phyloP scores from a whole-genome alignment of 2,888 invertebrate genomes.

The Celastrina argiolus region DNA sequence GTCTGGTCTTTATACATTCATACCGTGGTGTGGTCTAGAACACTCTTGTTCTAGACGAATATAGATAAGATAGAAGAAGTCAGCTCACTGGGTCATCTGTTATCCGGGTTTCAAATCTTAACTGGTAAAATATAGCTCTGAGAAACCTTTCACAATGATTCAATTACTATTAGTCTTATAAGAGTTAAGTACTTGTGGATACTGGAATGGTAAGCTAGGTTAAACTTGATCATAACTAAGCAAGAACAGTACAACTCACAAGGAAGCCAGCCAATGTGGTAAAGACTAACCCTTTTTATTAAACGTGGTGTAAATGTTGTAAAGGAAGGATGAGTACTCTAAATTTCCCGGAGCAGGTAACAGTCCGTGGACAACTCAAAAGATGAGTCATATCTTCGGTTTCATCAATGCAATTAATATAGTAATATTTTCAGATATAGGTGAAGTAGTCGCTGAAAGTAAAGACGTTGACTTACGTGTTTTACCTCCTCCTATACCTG shows the following conservation, averaged over 20 bases:
- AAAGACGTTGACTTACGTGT: conserved; percentile 81
- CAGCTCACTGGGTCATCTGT: conserved; percentile 27
- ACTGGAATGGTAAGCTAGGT: not conserved
- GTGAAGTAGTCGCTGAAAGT: conserved; percentile 55
- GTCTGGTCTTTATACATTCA: not conserved
- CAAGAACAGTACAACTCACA: not conserved
- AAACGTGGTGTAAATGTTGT: not conserved
- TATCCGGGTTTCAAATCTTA: not conserved
- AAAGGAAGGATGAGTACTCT: not conserved
- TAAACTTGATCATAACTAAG: not conserved
- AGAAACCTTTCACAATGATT: not conserved
- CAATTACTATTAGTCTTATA: not conserved
- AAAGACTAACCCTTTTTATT: not conserved
- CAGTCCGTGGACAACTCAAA: conserved; percentile 19
- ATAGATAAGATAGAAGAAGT: not conserved
- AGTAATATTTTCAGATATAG: conserved; percentile 62
- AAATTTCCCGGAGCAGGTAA: conserved; percentile 31
- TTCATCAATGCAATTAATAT: conserved; percentile 54
- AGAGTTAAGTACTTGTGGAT: not conserved
- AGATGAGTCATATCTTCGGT: conserved; percentile 29
- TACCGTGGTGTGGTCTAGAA: not conserved
- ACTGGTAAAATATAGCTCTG: not conserved
- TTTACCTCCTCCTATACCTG: conserved; percentile 52
- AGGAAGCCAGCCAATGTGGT: not conserved
- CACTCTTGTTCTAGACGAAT: not conserved